Conservation (phyloP, 2,888 invertebrate genomes). For the Stenodera caucasica region DNA sequence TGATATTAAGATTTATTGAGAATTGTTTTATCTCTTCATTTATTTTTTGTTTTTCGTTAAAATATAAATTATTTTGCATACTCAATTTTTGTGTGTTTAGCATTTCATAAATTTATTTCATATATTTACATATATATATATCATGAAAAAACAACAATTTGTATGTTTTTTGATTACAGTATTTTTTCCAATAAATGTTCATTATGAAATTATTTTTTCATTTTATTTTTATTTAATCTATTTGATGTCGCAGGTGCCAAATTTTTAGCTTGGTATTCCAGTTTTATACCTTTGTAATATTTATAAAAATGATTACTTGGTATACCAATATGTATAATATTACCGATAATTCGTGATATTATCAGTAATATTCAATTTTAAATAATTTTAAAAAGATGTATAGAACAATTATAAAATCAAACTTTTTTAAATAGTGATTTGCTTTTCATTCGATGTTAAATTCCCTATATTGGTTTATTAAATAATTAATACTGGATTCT, state of each 20-base stretch:
- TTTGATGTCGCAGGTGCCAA: conserved; percentile 30
- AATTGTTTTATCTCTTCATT: conserved; percentile 18
- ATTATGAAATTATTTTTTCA: conserved; percentile 34
- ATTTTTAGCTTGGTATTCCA: conserved; percentile 32
- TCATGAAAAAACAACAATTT: conserved; percentile 38
- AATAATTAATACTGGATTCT: conserved; percentile 9
- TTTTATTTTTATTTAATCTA: conserved; percentile 11
- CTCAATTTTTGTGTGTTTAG: conserved; percentile 16
- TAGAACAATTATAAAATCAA: conserved; percentile 28
- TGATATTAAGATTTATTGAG: conserved; percentile 4
- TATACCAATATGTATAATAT: conserved; percentile 27
- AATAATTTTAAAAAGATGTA: conserved; percentile 16
- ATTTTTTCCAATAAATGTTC: conserved; percentile 47
- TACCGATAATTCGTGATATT: conserved; percentile 19
- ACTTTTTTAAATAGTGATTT: conserved; percentile 27
- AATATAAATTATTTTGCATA: conserved; percentile 14
- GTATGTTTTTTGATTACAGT: conserved; percentile 45
- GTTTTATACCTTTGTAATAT: conserved; percentile 32
- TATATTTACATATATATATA: conserved; percentile 42
- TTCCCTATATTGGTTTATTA: conserved; percentile 15
- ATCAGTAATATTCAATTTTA: conserved; percentile 23
- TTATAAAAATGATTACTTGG: conserved; percentile 26
- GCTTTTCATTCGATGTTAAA: conserved; percentile 28
- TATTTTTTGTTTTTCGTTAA: neutral
- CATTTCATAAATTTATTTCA: conserved; percentile 30